Conservation (phyloP, 53 echinoderm and acorn worm genomes). For the Antedon mediterranea region DNA sequence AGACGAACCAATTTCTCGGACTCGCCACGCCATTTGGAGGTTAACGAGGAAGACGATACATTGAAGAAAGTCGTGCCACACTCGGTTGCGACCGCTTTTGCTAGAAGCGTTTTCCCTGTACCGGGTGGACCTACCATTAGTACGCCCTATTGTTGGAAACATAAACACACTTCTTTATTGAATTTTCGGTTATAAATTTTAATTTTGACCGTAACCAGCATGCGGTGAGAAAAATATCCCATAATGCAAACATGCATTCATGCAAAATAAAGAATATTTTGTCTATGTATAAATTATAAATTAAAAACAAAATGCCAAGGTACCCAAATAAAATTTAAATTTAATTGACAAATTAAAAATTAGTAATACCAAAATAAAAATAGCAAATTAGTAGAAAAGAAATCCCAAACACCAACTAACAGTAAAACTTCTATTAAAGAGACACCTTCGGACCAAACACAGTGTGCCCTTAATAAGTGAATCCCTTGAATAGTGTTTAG, state of each 20-base stretch:
- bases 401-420: too few relatives aligned
- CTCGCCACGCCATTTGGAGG: constrained; percentile 82
- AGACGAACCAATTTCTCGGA: constrained; percentile 82
- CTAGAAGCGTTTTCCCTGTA: constrained; percentile 78
- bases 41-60: constrained; percentile 66
- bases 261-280: background rate
- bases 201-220: background rate
- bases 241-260: background rate
- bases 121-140: constrained; percentile 92
- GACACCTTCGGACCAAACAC: too few relatives aligned
- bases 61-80: constrained; percentile 93
- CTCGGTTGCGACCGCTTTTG: constrained; percentile 87
- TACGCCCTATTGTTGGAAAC: constrained; percentile 36
- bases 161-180: background rate
- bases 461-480: too few relatives aligned
- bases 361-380: too few relatives aligned
- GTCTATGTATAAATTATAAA: too few relatives aligned
- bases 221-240: background rate
- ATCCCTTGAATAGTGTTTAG: too few relatives aligned
- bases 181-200: background rate
- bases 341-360: too few relatives aligned
- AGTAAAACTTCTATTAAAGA: too few relatives aligned
- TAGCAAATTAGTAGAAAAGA: too few relatives aligned
- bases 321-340: too few relatives aligned
- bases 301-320: too few relatives aligned